Evolutionary conservation across 2,888 invertebrate species (phyloP), one percentile per base, ranked within the genome.

Genomic region (Molorchus minor): DNA sequence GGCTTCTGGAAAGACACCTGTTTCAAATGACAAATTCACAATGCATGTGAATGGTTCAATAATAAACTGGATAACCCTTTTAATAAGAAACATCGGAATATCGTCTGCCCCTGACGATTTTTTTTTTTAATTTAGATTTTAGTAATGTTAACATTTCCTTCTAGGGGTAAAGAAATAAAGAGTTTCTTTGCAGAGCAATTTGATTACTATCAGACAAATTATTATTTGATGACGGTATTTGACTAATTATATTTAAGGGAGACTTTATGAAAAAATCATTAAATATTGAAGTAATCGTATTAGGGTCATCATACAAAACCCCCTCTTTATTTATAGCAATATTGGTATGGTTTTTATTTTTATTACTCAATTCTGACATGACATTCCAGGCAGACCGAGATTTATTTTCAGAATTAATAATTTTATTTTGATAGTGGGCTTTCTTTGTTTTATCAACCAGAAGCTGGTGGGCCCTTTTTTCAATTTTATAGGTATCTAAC

Each of bases 21-120:
- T 29, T 13, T 29, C 29, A 29, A 45, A 45, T 15, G 44, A 45
- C 29, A 45, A 45, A 25, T 45, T 45, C n/a, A 43, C 19, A n/a
- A 43, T 8, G 12, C 29, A 45, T 2, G 12, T 10, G 21, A 45
- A 16, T 25, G 29, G 29, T 29, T 25, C 4, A 1, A 29, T 12
- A 45, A 45, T 45, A 45, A 41, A 35, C n/a, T 25, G 25, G 8
- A 25, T 3, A 25, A 8, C 8, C 8, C 25, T 25, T 25, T 25
- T 25, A 5, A 25, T 25, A 8, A 25, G 25, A 25, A 25, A 25
- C 25, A 25, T 25, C 8, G 25, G 25, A 25, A 25, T 25, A 3
- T 25, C 25, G 8, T 25, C 25, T 25, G 25, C 25, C 25, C 25
- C 25, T 25, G 25, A 3, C 3, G 25, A 25, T 25, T 25, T 25